Base-by-base conservation (phyloP, 2,888 invertebrate species). In the Syrista parreyssii region DNA sequence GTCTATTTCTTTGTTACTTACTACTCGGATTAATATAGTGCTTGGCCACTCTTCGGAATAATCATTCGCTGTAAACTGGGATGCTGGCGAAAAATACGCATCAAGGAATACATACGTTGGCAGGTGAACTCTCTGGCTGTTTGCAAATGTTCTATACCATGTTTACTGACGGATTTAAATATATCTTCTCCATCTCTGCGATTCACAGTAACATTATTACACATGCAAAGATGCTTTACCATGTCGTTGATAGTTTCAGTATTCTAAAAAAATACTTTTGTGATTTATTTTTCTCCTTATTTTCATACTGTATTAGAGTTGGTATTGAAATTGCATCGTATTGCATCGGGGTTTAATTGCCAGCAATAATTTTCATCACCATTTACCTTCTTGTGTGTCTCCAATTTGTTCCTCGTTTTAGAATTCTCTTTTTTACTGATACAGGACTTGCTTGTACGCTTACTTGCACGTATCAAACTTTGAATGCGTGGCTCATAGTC, bases 111-210 rank as follows among this genome's bases (percentile, higher is more conserved):
- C 73, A 79, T 75, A n/a, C 79, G 68, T 11, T 73, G 68, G 40
- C 75, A 75, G 3, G 77, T 77, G 72, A 77, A 79, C 73, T 79
- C 32, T 73, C 68, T 30, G 1, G 34, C n/a, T 68, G 77, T 73
- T 35, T 77, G 77, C 12, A 68, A 68, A 75, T 73, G 55, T 30
- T 74, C 75, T 11, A 55, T 30, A 15, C 68, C 55, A 15, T 74
- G n/a, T 32, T 74, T 68, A 11, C 40, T 71, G 55, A 34, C 12
- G 33, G 12, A 15, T 68, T 55, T 68, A 40, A 75, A 40, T 12
- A 31, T 75, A 15, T 34, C 12, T 3, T 32, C 9, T 32, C 11
- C 55, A 68, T 12, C 12, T n/a, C 12, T 33, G 12, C 15, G 31
- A 33, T 12, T 69, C 68, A 75, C n/a, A 30, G 12, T 34, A 33